Conservation (phyloP, 2,797 vertebrate species). For the Hydrophis major region DNA sequence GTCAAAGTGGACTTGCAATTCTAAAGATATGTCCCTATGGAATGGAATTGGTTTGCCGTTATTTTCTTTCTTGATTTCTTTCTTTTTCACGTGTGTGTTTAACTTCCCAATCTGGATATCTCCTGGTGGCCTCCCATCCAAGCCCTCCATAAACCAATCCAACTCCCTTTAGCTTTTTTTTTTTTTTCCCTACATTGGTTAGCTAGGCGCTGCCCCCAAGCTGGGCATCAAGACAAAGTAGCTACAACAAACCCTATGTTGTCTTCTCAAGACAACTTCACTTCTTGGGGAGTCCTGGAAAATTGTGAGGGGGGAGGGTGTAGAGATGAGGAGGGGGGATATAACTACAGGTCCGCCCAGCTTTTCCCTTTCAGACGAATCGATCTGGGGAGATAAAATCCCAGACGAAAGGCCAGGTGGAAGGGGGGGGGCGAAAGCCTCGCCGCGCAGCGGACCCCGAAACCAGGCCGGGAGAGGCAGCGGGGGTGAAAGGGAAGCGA, state of each 20-base stretch:
- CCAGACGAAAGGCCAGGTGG: not conserved
- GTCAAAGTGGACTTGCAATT: not conserved
- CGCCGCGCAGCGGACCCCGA: not conserved
- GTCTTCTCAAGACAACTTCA: not conserved
- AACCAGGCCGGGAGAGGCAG: not conserved
- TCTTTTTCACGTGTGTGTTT: too few species aligned
- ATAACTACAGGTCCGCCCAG: not conserved
- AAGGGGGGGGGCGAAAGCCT: not conserved
- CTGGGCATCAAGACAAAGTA: not conserved
- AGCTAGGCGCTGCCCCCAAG: not conserved
- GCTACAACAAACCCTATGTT: not conserved
- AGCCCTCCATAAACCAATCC: not conserved
- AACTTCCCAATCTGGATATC: not conserved
- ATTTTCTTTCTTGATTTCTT: not conserved
- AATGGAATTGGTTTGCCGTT: not conserved
- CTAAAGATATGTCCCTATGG: not conserved
- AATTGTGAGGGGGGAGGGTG: not conserved
- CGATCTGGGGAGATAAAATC: not conserved
- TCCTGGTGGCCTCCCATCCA: not conserved
- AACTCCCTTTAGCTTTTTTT: not conserved
- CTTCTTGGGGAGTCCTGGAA: not conserved
- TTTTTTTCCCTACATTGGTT: not conserved
- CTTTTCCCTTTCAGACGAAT: not conserved
- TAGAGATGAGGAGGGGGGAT: too few species aligned
- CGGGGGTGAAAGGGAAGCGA: rapidly evolving